Evolutionary conservation across 2,797 vertebrate species (phyloP), one percentile per base, ranked within the genome.

Genomic region (Enteromius paludinosus): DNA sequence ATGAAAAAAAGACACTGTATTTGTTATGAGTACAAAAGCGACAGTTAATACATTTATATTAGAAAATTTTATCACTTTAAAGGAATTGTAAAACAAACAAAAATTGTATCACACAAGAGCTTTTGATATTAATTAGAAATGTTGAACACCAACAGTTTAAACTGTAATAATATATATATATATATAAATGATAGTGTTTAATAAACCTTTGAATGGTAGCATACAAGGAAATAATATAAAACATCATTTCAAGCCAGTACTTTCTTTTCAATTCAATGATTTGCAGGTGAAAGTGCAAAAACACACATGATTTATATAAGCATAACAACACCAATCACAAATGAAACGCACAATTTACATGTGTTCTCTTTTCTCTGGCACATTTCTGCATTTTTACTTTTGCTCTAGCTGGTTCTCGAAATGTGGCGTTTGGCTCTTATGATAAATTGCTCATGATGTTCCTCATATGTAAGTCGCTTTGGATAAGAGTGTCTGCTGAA

Each of bases 401-500:
- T 71, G 45, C 45, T 47, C 43, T 11, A 49, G 69, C 23, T 30
- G 23, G 18, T 47, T 49, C 69, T 41, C 25, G 38, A 23, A 38
- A 23, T 30, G 35, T 45, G 23, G 38, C 8, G 6, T n/a, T 45
- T 76, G 54, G 7, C 20, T 74, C 20, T 17, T 18, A 45, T 45
- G 56, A 62, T 30, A 62, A 76, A 76, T 62, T 18, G 17, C 74
- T 43, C 1, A 23, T 45, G 38, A 76, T 76, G 10, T 49, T 76
- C 25, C 23, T 49, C 61, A 30, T 15, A 23, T 65, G 17, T 49
- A 65, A 78, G 75, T 62, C 6, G 9, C 61, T 64, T 64, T 66
- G 61, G 75, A 49, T 65, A 65, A 45, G 61, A 78, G 43, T 20
- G 41, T 65, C 75, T 45, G 56, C 12, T 15, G 17, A 78, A 65